Evolutionary conservation across 1,140 invertebrate species (phyloP), one percentile per base, ranked within the genome.

Genomic region (Anthonomus grandis): DNA sequence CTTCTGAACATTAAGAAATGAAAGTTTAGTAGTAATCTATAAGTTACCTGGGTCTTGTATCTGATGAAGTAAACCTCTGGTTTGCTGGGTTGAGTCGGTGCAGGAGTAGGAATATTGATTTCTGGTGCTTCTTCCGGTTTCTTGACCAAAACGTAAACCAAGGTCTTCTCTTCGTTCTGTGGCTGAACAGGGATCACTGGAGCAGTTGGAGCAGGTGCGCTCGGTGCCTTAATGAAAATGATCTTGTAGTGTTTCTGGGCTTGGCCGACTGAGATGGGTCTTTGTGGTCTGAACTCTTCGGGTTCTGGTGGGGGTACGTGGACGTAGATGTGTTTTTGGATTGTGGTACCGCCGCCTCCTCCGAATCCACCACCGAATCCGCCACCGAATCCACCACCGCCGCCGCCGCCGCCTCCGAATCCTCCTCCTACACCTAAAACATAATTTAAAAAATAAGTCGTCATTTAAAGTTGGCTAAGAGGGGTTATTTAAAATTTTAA

Each of bases 171-270:
- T 75, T 93, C 90, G 65, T 89, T 87, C 65, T 86, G 87, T 23
- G 87, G 86, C 64, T 89, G 85, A 41, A 88, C 71, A 8, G 89
- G 89, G 56, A 91, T 82, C 15, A 86, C 77, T 15, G 88, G 88
- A 0, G 86, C 86, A 13, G 86, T 89, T 19, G 87, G 87, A 8
- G 87, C 83, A 4, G 88, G 88, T 49, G 89, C 85, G 9, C 86
- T 87, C 52, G 90, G 89, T 0, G 89, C 89, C 63, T 91, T 91
- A 70, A 93, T 93, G 79, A 93, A 91, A 36, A 93, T 88, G 64
- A 93, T 91, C 73, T 91, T 91, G 81, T 91, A 93, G 69, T 93
- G 89, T 68, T 93, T 93, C 70, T 91, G 89, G 8, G 89, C 88
- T 22, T 67, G 76, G 64, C 74, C 77, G 61, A 71, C 76, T 0